Evolutionary conservation across 2,113 vertebrate genomes (phyloP), one percentile per base, ranked within the genome.

Genomic region (Poecile atricapillus): DNA sequence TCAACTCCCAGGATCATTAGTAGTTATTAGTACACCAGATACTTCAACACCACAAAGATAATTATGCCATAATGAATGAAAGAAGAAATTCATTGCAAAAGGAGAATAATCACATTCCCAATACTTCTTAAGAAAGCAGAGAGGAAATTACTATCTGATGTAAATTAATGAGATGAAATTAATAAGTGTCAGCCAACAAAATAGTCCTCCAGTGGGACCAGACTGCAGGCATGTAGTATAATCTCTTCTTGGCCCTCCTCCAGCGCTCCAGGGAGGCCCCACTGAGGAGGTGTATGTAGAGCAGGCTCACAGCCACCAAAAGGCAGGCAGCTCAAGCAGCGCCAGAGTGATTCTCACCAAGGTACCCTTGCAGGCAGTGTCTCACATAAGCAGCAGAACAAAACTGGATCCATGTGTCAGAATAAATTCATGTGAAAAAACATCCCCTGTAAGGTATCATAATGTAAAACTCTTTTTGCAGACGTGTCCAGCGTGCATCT

Each of bases 131-230:
- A 87, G 60, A 92, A 81, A 77, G 87, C 67, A 90, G 78, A 87
- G 35, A 77, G 81, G 83, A 90, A 93, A 94, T 91, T 77, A 69
- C 68, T 77, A 59, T 90, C 64, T 35, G n/a, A 75, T 81, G 16
- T 53, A 87, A 88, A 94, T 93, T 92, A 95, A 96, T 81, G 82
- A 83, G 92, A 82, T 31, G 11, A 93, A 56, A 93, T 95, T 89
- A 95, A 68, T 89, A 91, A 90, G 58, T 71, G 77, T 85, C 79
- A 89, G 44, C 53, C 69, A 86, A 64, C 90, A 87, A 92, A 94
- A 49, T 10, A 43, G 7, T 79, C 49, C 46, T 89, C 85, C 77
- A 44, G 64, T 84, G 93, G 83, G 81, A 94, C 24, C 37, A 67
- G 78, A 39, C 8, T 7, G 1, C 58, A 70, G 76, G 68, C 52